Evolutionary conservation across 2,888 invertebrate species (phyloP), one percentile per base, ranked within the genome.

Genomic region (Xylocampa areola): DNA sequence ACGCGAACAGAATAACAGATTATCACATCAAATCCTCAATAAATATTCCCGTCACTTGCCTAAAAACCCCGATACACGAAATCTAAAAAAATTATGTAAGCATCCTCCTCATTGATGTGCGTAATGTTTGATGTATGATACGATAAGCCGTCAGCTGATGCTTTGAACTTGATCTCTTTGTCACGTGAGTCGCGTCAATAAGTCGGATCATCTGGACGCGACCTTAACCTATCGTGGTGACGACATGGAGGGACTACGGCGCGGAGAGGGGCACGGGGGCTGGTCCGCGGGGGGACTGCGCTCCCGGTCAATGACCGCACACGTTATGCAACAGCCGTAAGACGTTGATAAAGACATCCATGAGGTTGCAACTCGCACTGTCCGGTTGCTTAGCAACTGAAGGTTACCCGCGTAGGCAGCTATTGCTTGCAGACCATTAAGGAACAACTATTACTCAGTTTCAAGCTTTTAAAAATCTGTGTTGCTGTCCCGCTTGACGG

Each of bases 301-400:
- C 64, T 55, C 71, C 37, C 70, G 75, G 79, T 78, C 79, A 70
- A 40, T 68, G 83, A 75, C 85, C 85, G 75, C 77, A 50, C 52
- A 53, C 73, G 78, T 85, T 84, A 85, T 82, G 83, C 84, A 85
- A 84, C 70, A 67, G 57, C 66, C 66, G 73, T 68, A 76, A 82
- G 73, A 73, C 73, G 74, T 75, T 79, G 79, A 81, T 83, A 81
- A 76, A 61, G 76, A 73, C 66, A 68, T 66, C 65, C 62, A 68
- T 67, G 68, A 74, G 67, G 64, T 75, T 75, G 69, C 45, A 40
- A 37, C 40, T 33, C 50, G 39, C 48, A 37, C 45, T 41, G 57
- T 47, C 54, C 49, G 48, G 62, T 74, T 59, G 70, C 61, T n/a
- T 53, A 11, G 55, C 50, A 43, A 60, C 50, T 45, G 11, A 30